Conservation (phyloP, 2,113 vertebrate genomes). For the Rhinichthys klamathensis region DNA sequence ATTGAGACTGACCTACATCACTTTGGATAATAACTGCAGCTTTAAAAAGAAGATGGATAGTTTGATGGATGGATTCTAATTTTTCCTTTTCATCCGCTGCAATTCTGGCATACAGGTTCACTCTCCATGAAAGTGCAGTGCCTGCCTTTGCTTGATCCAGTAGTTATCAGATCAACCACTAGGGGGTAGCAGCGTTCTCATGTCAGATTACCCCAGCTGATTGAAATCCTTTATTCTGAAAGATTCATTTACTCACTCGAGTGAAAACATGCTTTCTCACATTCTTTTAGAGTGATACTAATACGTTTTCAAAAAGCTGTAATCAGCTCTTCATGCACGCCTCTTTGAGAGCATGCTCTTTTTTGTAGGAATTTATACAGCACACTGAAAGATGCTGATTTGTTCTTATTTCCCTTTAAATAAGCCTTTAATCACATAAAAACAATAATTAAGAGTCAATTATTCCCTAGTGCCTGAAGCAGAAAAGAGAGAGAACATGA, state of each 20-base stretch:
- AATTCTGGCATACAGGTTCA: neutral
- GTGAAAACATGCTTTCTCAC: slow-evolving; percentile 2
- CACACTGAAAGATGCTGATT: slow-evolving; percentile 29
- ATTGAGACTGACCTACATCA: slow-evolving; percentile 31
- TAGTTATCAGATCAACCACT: slow-evolving; percentile 29
- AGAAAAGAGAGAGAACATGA: neutral
- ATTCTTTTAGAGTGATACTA: slow-evolving; percentile 24
- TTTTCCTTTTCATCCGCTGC: neutral
- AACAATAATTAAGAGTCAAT: slow-evolving; percentile 47
- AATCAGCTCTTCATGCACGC: slow-evolving; percentile 9
- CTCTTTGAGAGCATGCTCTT: neutral
- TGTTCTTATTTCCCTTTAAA: slow-evolving; percentile 48
- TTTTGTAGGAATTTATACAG: slow-evolving; percentile 14
- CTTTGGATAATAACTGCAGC: slow-evolving; percentile 32
- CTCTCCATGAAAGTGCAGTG: neutral
- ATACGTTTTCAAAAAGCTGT: slow-evolving; percentile 21
- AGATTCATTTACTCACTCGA: slow-evolving; percentile 28
- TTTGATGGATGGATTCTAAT: slow-evolving; percentile 21
- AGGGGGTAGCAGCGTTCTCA: slow-evolving; percentile 45
- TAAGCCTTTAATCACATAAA: slow-evolving; percentile 22
- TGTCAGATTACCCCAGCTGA: neutral
- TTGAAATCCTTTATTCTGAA: slow-evolving; percentile 29
- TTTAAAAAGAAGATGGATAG: slow-evolving; percentile 29
- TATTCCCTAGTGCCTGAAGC: slow-evolving; percentile 30
- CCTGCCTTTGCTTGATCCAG: neutral